These are phyloP conservation scores for Agriopis leucophaearia DNA, from an alignment of 2,888 invertebrate species.

Conservation along the genomic window DNA sequence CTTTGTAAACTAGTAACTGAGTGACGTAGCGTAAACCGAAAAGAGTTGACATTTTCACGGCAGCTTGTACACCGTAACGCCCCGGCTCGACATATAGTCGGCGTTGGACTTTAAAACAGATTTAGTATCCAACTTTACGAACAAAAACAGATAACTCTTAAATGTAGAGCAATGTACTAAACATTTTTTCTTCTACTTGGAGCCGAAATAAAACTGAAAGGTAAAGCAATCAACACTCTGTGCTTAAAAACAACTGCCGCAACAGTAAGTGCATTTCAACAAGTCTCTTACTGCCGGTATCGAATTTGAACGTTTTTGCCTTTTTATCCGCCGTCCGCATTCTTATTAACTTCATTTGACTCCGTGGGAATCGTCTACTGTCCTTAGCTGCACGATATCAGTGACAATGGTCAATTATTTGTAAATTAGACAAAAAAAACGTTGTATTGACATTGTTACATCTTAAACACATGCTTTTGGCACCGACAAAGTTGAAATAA, in stretches of 20 bases:
- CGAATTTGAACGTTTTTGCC: conserved; percentile 87
- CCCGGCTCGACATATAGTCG: no score
- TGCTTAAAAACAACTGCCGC: conserved; percentile 49
- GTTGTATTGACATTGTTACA: conserved; percentile 32
- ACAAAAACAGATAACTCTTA: conserved; percentile 8
- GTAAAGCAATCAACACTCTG: conserved; percentile 47
- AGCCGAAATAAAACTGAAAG: conserved; percentile 19
- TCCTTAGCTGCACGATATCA: conserved; percentile 76
- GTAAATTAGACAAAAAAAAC: conserved; percentile 35
- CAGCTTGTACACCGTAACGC: no score
- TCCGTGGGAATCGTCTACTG: conserved; percentile 82
- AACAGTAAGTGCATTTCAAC: conserved; percentile 54
- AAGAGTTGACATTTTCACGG: no score
- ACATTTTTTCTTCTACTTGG: conserved; percentile 15
- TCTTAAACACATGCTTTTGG: conserved; percentile 18
- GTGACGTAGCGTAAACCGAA: no score
- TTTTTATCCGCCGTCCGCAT: conserved; percentile 87
- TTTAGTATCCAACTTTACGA: conserved; percentile 10
- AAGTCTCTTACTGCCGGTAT: conserved; percentile 87
- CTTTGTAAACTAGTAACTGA: no score
- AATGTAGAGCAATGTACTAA: conserved; percentile 3
- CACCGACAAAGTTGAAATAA: not conserved
- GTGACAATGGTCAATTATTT: conserved; percentile 54
- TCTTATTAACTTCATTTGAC: conserved; percentile 88
- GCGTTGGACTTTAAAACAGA: not conserved